These are phyloP conservation scores for Parus major DNA, from an alignment of 2,113 vertebrate genomes.

Conservation along the genomic window DNA sequence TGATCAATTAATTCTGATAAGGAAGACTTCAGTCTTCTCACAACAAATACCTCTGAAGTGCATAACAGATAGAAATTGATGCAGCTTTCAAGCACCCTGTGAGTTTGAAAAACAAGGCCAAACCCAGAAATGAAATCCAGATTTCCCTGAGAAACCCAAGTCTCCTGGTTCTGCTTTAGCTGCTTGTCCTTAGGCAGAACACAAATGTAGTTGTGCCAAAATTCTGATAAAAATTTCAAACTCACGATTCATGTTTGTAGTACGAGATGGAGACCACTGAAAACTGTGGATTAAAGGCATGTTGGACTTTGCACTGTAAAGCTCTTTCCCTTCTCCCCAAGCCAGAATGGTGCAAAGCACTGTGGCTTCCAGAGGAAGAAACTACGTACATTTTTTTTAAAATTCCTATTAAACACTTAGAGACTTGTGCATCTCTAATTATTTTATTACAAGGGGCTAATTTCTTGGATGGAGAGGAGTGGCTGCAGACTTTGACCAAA, in stretches of 20 bases:
- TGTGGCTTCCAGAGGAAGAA: background rate
- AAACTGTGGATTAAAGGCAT: background rate
- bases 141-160: background rate
- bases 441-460: background rate
- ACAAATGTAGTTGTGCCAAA: background rate
- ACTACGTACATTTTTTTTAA: background rate
- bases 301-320: background rate
- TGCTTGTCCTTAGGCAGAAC: background rate
- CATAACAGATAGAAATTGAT: background rate
- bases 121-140: background rate
- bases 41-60: background rate
- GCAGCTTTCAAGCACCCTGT: background rate
- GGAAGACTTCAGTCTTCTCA: background rate
- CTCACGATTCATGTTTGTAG: background rate
- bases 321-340: background rate
- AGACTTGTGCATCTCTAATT: background rate
- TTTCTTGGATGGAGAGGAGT: background rate
- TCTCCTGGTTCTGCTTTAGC: background rate
- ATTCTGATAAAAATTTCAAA: background rate
- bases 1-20: background rate
- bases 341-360: background rate
- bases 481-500: background rate
- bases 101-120: background rate
- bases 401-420: background rate
- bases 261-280: background rate